Evolutionary conservation across 2,113 vertebrate species (phyloP), one percentile per base, ranked within the genome.

Genomic region (Serinus canaria): DNA sequence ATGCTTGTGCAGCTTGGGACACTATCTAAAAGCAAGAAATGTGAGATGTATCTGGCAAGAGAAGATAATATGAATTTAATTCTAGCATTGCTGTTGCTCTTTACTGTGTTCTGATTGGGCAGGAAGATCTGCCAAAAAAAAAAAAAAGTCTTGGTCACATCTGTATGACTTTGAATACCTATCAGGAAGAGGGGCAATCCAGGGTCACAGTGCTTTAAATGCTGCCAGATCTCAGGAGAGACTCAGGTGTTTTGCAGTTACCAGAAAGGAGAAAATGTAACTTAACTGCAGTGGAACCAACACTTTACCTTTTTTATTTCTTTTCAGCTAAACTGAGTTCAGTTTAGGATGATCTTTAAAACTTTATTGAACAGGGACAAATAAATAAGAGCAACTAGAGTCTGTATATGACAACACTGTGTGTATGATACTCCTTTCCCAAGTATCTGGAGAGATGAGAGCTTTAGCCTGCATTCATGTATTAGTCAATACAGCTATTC

Each of bases 61-160:
- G 56, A 47, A 64, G 73, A 90, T 96, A 97, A 95, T 53, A 23
- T 75, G 68, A 90, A 93, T 91, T 95, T 95, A 93, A 87, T 94
- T 89, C 72, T 78, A 10, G 80, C 41, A 22, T 62, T 95, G 81
- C 86, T 84, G 80, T 30, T 92, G 66, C 91, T 96, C 78, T 92
- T 95, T 93, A 68, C 78, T 79, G 28, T 8, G 30, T 87, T 86
- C 63, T 91, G 70, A 95, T 68, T 91, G 93, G 88, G 31, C 44
- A 73, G 46, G 9, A 46, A 87, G 46, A 58, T 41, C 83, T 89
- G 77, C 46, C 66, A 69, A 91, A 90, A 73, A 64, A 37, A 69
- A 67, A 35, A 60, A 22, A n/a, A 21, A 25, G 22, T 67, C 39
- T 75, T 77, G 62, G 52, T 88, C 64, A 24, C 27, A 35, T 84